These are phyloP conservation scores for Labrus mixtus DNA, from an alignment of 2,113 vertebrate species.

Conservation along the genomic window DNA sequence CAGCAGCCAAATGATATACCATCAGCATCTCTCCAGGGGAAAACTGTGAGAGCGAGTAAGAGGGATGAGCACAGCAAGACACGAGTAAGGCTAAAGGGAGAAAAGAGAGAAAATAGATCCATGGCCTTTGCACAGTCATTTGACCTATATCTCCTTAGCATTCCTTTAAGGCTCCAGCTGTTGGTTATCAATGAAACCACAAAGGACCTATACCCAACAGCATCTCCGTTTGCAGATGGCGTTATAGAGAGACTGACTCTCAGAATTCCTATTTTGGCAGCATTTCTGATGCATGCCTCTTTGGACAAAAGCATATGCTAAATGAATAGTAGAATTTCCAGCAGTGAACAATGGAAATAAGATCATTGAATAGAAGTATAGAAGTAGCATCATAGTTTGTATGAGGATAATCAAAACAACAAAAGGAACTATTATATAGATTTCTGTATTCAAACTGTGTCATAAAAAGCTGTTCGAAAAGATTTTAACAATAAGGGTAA, in stretches of 20 bases:
- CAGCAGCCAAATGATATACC: constrained; percentile 55
- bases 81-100: constrained; percentile 20
- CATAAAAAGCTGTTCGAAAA: neutral
- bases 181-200: constrained; percentile 37
- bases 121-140: constrained; percentile 38
- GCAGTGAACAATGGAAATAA: neutral
- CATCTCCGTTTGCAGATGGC: constrained; percentile 12
- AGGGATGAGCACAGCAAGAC: constrained; percentile 25
- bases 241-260: neutral
- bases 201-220: neutral
- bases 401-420: neutral
- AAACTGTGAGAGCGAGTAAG: constrained; percentile 17
- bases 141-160: constrained; percentile 32
- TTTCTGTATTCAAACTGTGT: neutral
- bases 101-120: constrained; percentile 33
- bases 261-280: neutral
- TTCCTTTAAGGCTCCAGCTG: constrained; percentile 16
- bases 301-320: too few species aligned
- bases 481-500: neutral
- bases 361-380: neutral
- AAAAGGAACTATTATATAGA: neutral
- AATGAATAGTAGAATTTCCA: neutral
- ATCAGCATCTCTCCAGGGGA: constrained; percentile 48
- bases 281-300: neutral
- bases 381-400: neutral